Percentiles rank a stretch among this genome's conserved stretches.
These are phyloP conservation scores for Grallaria varia DNA, from an alignment of 2,113 vertebrate species.

Conservation along the genomic window DNA sequence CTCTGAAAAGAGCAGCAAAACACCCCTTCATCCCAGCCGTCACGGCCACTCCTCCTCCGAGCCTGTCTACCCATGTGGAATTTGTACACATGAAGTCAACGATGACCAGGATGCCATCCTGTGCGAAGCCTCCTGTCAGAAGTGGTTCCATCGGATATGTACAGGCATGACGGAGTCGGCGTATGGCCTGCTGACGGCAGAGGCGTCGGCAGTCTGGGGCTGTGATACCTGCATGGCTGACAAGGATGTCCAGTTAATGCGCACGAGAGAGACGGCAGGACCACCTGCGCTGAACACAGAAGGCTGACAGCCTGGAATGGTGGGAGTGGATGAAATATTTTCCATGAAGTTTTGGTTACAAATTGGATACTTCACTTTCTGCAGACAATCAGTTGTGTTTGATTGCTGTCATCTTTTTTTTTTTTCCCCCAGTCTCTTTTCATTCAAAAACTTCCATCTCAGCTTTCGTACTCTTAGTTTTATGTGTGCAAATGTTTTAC, in stretches of 20 bases:
- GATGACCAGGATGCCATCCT: constrained; percentile 86
- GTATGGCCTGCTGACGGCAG: constrained; percentile 82
- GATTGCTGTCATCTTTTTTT: neutral
- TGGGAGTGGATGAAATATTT: neutral
- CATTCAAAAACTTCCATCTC: constrained; percentile 4
- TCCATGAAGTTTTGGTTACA: neutral
- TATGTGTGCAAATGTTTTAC: neutral
- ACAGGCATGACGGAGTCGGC: constrained; percentile 89
- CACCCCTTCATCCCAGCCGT: constrained; percentile 65
- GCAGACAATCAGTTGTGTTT: constrained; percentile 33
- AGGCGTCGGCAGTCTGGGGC: constrained; percentile 83
- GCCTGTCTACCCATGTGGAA: constrained; percentile 80
- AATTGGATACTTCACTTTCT: constrained; percentile 46
- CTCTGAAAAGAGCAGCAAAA: constrained; percentile 72
- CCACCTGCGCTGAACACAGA: constrained; percentile 54
- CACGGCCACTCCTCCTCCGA: constrained; percentile 71
- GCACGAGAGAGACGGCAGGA: constrained; percentile 66
- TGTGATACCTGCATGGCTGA: constrained; percentile 85
- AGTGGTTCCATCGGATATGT: constrained; percentile 86
- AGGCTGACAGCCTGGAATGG: constrained; percentile 2
- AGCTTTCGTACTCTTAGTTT: constrained; percentile 30
- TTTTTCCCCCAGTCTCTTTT: neutral
- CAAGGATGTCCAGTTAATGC: constrained; percentile 78
- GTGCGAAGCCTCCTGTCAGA: constrained; percentile 85
- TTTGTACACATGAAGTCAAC: constrained; percentile 82